Base-by-base conservation (phyloP, 2,888 invertebrate species). In the Parnassius orleans region DNA sequence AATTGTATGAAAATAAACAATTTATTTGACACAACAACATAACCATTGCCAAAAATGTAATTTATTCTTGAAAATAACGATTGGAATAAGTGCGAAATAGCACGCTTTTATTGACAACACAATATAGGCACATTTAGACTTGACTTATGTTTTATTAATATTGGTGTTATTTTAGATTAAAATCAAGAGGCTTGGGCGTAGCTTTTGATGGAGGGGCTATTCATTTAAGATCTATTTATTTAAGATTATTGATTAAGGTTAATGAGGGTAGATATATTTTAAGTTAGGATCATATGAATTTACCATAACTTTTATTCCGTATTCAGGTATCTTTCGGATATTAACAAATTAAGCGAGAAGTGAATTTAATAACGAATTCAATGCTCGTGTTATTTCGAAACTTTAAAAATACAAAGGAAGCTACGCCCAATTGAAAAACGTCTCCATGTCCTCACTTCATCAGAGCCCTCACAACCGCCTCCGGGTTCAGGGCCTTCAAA, bases 401-500 rank as follows among this genome's bases (percentile, higher is more conserved):
- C 24, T 24, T 2, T 24, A 24, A 7, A 33, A 33, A 33, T 33
- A 33, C 33, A 33, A 33, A 33, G 33, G 3, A 33, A 48, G 61
- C 61, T 57, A 53, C 61, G 48, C 53, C 57, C 57, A 46, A 12
- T 46, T 2, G 1, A 1, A 1, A 48, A 48, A 7, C 5, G 19
- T 42, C 10, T 10, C 42, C 11, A 2, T 7, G 3, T 9, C 41
- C 47, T 92, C 87, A 98, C 90, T 98, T 99, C 96, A 99, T 98
- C 63, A 99, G 93, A 61, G 99, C 97, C 79, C 97, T 95, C 7
- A 99, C 99, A 50, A 99, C 98, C 60, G 99, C 98, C 81, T 97
- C 97, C 10, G 97, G 98, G 84, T 99, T 99, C 71, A 99, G 93
- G 64, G 97, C 98, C 84, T 98, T 98, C 76, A 99, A 93, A 91